Base-by-base conservation (phyloP, 2,113 vertebrate species). In the Rhabdomys dilectus region DNA sequence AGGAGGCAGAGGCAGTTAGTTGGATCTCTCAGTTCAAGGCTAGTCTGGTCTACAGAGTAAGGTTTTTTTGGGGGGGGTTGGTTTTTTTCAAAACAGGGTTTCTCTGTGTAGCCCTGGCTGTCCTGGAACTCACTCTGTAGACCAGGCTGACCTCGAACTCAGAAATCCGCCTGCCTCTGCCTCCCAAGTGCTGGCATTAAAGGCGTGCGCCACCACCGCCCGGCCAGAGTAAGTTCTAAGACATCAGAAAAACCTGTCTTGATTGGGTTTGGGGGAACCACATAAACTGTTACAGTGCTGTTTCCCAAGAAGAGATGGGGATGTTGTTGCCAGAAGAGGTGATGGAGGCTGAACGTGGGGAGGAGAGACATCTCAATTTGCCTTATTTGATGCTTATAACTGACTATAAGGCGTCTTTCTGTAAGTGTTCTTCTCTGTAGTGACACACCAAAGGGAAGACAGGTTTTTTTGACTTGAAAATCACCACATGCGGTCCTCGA, bases 401-500 rank as follows among this genome's bases (percentile, higher is more conserved):
- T 73, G 53, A 86, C 24, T 31, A 5, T 19, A 48, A 89, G 90
- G 9, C 87, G n/a, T 80, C 80, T 51, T 42, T 31, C 58, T 73
- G 15, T 34, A 72, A 89, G 34, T 53, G 56, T 15, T 77, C 72
- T 29, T 24, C 39, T 77, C 66, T 29, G 24, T 70, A n/a, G 16
- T 88, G 58, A 58, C 29, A 48, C 29, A 29, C 36, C 36, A 21
- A 87, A n/a, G 60, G 66, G 70, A 70, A 88, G 68, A 89, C 73
- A 95, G 68, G 58, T 66, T 84, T 88, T 88, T 75, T 31, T 66
- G 70, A 90, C 62, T 88, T 95, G 73, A 36, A 91, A 87, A 73
- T 34, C 93, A 58, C 22, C 36, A 0, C 5, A 29, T 5, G 53
- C 53, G 68, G 19, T 42, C 19, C n/a, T 78, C 34, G 21, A 15